These are phyloP conservation scores for Pantherophis vulpinus DNA, from an alignment of 2,797 vertebrate species.

Conservation along the genomic window DNA sequence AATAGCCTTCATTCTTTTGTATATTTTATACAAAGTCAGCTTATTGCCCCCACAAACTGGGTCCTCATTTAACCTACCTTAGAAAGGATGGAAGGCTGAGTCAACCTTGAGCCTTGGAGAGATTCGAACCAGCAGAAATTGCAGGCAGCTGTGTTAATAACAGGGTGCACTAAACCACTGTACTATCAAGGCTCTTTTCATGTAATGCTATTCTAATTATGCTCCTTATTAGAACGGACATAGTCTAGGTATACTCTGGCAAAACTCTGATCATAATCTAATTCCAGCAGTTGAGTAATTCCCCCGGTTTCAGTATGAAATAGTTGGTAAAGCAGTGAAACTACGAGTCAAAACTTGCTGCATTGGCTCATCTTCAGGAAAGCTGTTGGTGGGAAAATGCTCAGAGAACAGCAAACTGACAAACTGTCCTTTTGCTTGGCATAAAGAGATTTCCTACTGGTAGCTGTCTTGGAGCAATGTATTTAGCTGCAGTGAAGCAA, in stretches of 20 bases:
- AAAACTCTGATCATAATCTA: conserved; percentile 51
- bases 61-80: too few relatives aligned
- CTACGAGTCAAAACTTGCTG: conserved; percentile 66
- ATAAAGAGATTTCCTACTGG: conserved; percentile 46
- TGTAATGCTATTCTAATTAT: not conserved
- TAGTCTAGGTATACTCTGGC: conserved; percentile 12
- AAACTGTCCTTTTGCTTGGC: conserved; percentile 38
- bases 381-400: conserved; percentile 62
- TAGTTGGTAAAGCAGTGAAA: conserved; percentile 67
- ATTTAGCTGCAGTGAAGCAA: conserved; percentile 42
- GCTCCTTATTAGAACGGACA: conserved; percentile 45
- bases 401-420: conserved; percentile 52
- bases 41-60: too few relatives aligned
- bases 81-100: too few relatives aligned
- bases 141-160: too few relatives aligned
- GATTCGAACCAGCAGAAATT: too few relatives aligned
- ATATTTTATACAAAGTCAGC: too few relatives aligned
- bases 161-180: too few relatives aligned
- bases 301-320: conserved; percentile 64
- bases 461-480: conserved; percentile 30
- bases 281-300: conserved; percentile 59
- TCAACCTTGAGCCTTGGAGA: too few relatives aligned
- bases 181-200: too few relatives aligned
- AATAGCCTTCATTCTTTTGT: too few relatives aligned
- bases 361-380: conserved; percentile 60